phyloP scores from a whole-genome alignment of 2,113 vertebrate genomes.

The Caloenas nicobarica region DNA sequence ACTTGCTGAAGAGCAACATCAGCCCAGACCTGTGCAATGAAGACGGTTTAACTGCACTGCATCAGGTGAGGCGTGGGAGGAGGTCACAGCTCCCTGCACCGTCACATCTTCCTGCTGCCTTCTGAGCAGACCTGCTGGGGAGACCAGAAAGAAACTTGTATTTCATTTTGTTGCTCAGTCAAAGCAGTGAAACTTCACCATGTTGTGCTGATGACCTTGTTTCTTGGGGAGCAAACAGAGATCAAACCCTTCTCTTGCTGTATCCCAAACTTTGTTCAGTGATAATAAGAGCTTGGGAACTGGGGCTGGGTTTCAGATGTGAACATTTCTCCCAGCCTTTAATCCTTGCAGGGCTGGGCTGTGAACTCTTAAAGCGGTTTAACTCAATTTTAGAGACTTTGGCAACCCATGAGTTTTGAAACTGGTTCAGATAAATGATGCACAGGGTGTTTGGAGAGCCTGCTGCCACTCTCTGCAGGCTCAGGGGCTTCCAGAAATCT shows the following conservation, averaged over 20 bases:
- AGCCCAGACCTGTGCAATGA: constrained; percentile 96
- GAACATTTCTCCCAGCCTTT: not conserved
- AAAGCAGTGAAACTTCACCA: not conserved
- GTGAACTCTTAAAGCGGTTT: not conserved
- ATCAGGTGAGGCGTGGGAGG: constrained; percentile 83
- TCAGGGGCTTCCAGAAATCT: not conserved
- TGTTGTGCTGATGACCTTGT: fast-evolving
- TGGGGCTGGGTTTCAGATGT: not conserved
- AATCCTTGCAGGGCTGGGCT: not conserved
- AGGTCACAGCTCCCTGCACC: not conserved
- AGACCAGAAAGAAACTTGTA: fast-evolving
- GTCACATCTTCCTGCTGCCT: fast-evolving
- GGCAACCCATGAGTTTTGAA: not conserved
- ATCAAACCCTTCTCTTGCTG: not conserved
- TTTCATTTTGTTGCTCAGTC: not conserved
- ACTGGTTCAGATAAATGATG: not conserved
- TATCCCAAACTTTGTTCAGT: not conserved
- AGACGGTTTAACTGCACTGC: constrained; percentile 94
- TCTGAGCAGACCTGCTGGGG: fast-evolving
- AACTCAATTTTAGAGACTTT: not conserved
- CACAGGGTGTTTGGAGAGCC: not conserved
- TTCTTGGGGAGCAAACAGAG: not conserved
- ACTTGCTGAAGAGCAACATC: constrained; percentile 91
- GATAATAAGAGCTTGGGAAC: not conserved
- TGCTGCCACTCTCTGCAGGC: not conserved